Percentiles rank a stretch among this genome's conserved stretches.
Evolutionary conservation across 2,888 invertebrate genomes (phyloP).

Genomic region (Pardosa pseudoannulata): DNA sequence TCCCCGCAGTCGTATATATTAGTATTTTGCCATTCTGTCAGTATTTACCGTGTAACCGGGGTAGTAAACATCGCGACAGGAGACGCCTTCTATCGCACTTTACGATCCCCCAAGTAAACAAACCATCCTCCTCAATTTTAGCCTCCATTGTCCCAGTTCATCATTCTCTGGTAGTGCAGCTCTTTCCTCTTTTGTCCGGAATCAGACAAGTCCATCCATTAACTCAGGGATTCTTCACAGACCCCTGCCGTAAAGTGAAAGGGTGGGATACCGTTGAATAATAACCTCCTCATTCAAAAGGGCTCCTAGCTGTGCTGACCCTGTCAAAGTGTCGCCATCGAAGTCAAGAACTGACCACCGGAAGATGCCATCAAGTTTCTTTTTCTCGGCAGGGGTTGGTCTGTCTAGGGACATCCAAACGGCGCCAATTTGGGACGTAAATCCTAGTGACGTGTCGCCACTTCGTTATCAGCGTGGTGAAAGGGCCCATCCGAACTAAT

Average conservation of each 20-base stretch:
- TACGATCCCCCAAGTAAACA: not conserved
- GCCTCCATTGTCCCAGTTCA: not conserved
- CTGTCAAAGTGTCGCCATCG: conserved; percentile 50
- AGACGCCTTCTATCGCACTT: not conserved
- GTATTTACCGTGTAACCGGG: not conserved
- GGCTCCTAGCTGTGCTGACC: conserved; percentile 20
- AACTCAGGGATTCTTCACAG: not conserved
- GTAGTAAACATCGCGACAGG: not conserved
- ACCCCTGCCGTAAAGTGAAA: not conserved
- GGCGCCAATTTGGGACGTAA: conserved; percentile 38
- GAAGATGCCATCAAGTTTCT: conserved; percentile 3
- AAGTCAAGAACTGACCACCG: conserved; percentile 30
- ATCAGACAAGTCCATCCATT: conserved; percentile 16
- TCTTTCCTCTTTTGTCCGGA: not conserved
- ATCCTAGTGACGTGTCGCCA: conserved; percentile 42
- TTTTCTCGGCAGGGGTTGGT: not conserved
- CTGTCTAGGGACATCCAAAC: not conserved
- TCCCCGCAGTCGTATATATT: too few relatives aligned
- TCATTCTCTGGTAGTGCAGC: not conserved
- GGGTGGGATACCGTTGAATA: not conserved
- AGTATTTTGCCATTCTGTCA: too few relatives aligned
- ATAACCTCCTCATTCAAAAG: conserved; percentile 9
- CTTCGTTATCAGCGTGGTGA: conserved; percentile 36
- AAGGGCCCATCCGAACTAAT: conserved; percentile 47
- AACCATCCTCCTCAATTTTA: not conserved